Evolutionary conservation across 2,113 vertebrate species (phyloP).

Genomic region (Tachuris rubrigastra): DNA sequence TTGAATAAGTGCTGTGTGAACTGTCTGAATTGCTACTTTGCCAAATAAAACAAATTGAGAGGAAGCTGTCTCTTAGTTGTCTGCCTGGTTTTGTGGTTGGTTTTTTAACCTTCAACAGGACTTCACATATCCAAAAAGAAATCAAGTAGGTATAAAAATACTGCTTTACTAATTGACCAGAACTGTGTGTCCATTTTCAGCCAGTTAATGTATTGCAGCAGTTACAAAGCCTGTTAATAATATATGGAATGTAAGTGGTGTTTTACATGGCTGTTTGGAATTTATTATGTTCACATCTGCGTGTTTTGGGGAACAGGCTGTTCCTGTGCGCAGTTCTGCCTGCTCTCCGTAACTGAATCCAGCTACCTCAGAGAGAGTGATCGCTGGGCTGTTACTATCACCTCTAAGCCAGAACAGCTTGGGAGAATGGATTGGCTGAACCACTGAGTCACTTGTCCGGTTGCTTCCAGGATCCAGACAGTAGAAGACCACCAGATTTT

Average conservation of each 20-base stretch:
- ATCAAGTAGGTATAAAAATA: not conserved
- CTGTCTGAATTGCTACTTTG: conserved; percentile 67
- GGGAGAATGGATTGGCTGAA: not conserved
- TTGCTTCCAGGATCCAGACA: not conserved
- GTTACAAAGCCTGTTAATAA: not conserved
- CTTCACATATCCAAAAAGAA: not conserved
- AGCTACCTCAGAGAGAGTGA: not conserved
- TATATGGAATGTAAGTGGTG: not conserved
- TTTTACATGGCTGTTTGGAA: not conserved
- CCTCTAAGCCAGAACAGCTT: not conserved
- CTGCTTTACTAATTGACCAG: not conserved
- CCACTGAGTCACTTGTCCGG: fast-evolving
- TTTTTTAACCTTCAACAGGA: not conserved
- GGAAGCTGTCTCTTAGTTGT: conserved; percentile 31
- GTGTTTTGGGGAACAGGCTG: not conserved
- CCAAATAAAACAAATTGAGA: conserved; percentile 65
- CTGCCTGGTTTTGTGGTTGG: not conserved
- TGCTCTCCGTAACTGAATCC: not conserved
- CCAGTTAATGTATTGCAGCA: not conserved
- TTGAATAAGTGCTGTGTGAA: conserved; percentile 64
- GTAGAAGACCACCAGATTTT: not conserved
- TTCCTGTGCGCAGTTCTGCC: not conserved
- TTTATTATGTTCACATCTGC: not conserved
- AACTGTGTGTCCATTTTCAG: not conserved
- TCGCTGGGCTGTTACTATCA: not conserved